Percentiles rank a stretch among this genome's conserved stretches.
Evolutionary conservation across 2,888 invertebrate genomes (phyloP).

Genomic region (Aradus depressus): DNA sequence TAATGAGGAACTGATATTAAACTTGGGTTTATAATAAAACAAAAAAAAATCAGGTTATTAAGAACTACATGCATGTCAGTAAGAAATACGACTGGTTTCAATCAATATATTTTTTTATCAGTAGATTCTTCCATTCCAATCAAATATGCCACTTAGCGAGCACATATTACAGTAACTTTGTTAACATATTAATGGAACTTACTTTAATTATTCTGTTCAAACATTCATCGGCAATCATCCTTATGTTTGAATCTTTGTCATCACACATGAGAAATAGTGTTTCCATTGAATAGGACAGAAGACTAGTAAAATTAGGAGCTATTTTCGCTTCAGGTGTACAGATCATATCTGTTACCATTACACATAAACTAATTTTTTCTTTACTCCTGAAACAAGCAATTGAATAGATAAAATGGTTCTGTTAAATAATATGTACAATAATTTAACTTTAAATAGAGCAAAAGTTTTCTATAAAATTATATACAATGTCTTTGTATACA

Average conservation of each 20-base stretch:
- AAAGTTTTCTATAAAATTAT: not conserved
- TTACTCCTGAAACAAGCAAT: constrained; percentile 46
- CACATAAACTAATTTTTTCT: constrained; percentile 62
- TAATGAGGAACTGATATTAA: too few relatives aligned
- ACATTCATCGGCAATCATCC: constrained; percentile 72
- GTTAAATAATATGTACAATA: not conserved
- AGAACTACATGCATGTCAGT: too few relatives aligned
- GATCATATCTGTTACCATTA: constrained; percentile 60
- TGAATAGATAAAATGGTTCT: not conserved
- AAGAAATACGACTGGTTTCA: too few relatives aligned
- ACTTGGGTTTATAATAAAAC: too few relatives aligned
- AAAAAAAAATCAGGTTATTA: too few relatives aligned
- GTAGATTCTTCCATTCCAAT: too few relatives aligned
- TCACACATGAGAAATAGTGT: constrained; percentile 59
- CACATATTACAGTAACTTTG: too few relatives aligned
- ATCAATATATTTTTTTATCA: too few relatives aligned
- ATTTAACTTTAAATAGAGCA: not conserved
- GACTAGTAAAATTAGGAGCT: constrained; percentile 49
- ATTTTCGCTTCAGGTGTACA: constrained; percentile 49
- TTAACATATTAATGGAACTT: too few relatives aligned
- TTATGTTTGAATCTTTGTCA: constrained; percentile 63
- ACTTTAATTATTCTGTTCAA: constrained; percentile 65
- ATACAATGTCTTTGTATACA: not conserved
- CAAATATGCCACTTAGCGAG: too few relatives aligned
- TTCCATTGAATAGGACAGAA: constrained; percentile 59